Conservation (phyloP, 1,140 invertebrate species). For the Oncopodura yosiiana region DNA sequence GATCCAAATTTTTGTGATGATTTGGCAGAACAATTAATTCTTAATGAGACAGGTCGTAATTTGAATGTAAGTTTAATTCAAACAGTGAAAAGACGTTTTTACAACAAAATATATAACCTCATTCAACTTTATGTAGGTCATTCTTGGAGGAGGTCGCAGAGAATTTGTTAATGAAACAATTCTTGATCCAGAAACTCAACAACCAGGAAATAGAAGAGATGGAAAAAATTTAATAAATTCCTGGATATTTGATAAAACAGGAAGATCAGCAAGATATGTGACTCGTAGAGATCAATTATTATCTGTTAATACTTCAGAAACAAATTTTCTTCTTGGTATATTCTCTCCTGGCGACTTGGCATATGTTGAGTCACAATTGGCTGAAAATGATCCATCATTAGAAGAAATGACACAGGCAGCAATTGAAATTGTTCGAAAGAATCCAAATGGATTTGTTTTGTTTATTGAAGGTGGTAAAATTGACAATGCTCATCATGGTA, state of each 20-base stretch:
- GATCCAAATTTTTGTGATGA: conserved; percentile 37
- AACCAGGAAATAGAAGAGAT: conserved; percentile 29
- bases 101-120: neutral
- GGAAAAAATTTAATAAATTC: conserved; percentile 34
- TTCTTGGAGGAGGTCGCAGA: conserved; percentile 51
- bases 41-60: conserved; percentile 36
- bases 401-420: conserved; percentile 72
- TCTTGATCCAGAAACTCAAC: conserved; percentile 42
- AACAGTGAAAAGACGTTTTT: neutral
- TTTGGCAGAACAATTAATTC: conserved; percentile 39
- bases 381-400: conserved; percentile 56
- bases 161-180: conserved; percentile 57
- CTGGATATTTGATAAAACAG: conserved; percentile 39
- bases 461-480: conserved; percentile 82
- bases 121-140: conserved; percentile 54
- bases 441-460: conserved; percentile 71
- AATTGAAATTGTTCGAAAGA: conserved; percentile 62
- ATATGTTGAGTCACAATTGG: conserved; percentile 23
- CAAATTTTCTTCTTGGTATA: conserved; percentile 26
- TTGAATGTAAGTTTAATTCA: conserved; percentile 37
- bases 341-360: conserved; percentile 30
- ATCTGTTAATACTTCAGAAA: neutral
- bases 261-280: neutral
- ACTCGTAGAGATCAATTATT: conserved; percentile 3
- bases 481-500: conserved; percentile 74